These are phyloP conservation scores for Bombus difficillimus DNA, from an alignment of 1,140 invertebrate genomes.

Conservation along the genomic window DNA sequence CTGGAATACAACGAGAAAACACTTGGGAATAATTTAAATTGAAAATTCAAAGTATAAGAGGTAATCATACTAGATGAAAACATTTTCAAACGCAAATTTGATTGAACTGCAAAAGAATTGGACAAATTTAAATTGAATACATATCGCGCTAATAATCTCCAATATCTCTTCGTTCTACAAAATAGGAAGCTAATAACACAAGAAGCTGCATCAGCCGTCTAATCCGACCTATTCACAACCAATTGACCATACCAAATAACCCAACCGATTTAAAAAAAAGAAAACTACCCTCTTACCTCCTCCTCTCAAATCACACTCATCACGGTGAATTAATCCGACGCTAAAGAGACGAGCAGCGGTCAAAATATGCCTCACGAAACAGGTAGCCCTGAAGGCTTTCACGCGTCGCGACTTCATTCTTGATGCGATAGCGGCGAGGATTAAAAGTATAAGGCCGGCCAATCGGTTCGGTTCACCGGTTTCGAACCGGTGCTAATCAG, in stretches of 20 bases:
- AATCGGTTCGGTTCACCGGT: conserved; percentile 17
- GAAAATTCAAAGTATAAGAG: no score
- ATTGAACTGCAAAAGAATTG: no score
- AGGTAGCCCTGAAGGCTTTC: conserved; percentile 27
- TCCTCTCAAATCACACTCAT: no score
- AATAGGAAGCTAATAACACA: neutral
- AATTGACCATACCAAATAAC: neutral
- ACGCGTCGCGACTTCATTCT: conserved; percentile 1
- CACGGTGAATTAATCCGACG: conserved; percentile 30
- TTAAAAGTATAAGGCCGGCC: conserved; percentile 25
- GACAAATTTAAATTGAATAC: no score
- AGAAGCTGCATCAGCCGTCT: neutral
- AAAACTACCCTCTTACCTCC: no score
- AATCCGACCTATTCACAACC: neutral
- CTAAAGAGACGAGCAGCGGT: conserved; percentile 22
- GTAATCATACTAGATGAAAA: no score
- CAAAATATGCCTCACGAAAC: conserved; percentile 31
- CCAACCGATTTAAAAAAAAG: neutral
- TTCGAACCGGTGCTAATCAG: conserved; percentile 43
- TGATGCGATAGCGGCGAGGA: neutral
- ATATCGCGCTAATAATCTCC: no score
- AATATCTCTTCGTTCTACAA: neutral
- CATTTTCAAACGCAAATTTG: no score
- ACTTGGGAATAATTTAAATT: no score
- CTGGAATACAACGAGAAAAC: no score